Base-by-base conservation (phyloP, 2,797 vertebrate genomes). In the Coluber constrictor region DNA sequence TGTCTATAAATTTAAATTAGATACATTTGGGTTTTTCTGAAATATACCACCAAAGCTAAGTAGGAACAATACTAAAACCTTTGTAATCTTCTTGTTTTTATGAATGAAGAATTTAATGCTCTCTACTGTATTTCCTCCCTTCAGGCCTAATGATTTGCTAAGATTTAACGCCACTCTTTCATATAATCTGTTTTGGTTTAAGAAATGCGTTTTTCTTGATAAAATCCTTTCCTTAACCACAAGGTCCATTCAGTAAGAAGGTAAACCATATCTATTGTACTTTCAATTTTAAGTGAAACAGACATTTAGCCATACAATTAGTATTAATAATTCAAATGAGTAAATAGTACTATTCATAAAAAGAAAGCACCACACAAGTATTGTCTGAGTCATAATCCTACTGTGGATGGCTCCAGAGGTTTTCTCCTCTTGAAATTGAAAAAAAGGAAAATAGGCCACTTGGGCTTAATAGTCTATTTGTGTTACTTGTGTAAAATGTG, bases 171-270 rank as follows among this genome's bases (percentile, higher is more conserved):
- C 23, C 43, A 37, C n/a, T 83, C 47, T 93, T 87, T 90, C 51
- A 87, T 63, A 43, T 79, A 90, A 91, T 91, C 66, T 74, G 18
- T 83, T 86, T 83, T 56, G 37, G 16, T 83, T 63, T 79, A n/a
- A 74, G 47, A 89, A 91, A 83, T 63, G 86, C 4, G 32, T 56
- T 86, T 89, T 91, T 29, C 56, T 89, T 63, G 57, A 89, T 59
- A 70, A 89, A 91, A n/a, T 63, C 55, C n/a, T 54, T 93, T 93
- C 86, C 66, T 88, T 93, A 63, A 91, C 66, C 57, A 86, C 57
- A 91, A 88, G 18, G 20, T 74, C 66, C 32, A 37, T 37, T 74
- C 16, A 32, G 15, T 74, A 74, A 74, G 27, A 90, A 54, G 18
- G 23, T 83, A 55, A 32, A 89, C 8, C 60, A 18, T 29, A 51